Evolutionary conservation across 1,140 invertebrate species (phyloP), one percentile per base, ranked within the genome.

Genomic region (Drosophila albomicans): DNA sequence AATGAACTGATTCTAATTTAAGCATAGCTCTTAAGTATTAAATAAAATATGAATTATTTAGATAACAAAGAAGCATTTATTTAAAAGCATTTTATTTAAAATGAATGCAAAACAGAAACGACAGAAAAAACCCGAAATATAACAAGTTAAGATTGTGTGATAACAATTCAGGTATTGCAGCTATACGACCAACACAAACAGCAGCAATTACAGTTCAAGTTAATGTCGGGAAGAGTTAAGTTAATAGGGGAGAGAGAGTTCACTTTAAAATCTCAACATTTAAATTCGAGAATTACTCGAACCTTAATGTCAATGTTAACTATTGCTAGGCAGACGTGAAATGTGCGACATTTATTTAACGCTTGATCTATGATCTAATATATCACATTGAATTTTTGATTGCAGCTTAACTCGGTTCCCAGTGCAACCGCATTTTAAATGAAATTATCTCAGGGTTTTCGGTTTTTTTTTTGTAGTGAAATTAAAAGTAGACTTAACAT

Each of bases 1-100:
- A 63, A 59, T 72, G 85, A 90, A 89, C 86, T 88, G 85, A 89
- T 88, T 81, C 58, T 75, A 81, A 45, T 57, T 56, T 88, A 89
- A 88, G 86, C 41, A 38, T 89, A 85, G 45, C 13, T 7, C 2
- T 28, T 86, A 86, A 86, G 84, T 28, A 57, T 38, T 20, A 57
- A 57, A 57, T 41, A 57, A 57, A 57, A 54, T 15, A 35, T 54
- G 3, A 13, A 52, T 16, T 35, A 54, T 35, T 30, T 54, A 35
- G 51, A 8, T 54, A 32, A 52, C 49, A 52, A 52, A 52, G 49
- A 52, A 52, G 1, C 5, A 4, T n/a, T n/a, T n/a, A n/a, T n/a
- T n/a, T n/a, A n/a, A n/a, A n/a, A n/a, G n/a, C 25, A 52, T 5
- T n/a, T 10, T n/a, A 52, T 52, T 52, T 32, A 1, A 32, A 32